Percentiles rank a stretch among this genome's conserved stretches.
Conservation (phyloP, 1,140 invertebrate species). For the Papilio helenus region DNA sequence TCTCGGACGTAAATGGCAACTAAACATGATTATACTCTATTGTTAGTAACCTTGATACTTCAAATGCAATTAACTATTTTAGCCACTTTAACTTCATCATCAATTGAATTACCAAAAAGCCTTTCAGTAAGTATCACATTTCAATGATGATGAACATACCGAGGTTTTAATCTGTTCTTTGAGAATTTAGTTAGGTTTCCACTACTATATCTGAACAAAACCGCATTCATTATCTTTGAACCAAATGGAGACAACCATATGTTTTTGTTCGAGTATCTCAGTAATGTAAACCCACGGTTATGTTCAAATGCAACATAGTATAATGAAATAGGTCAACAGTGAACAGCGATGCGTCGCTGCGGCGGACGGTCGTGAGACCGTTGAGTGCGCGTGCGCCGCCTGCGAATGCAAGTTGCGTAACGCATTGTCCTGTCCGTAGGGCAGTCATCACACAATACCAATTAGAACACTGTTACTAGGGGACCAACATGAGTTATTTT, state of each 20-base stretch:
- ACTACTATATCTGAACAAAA: no score
- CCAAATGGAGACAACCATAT: no score
- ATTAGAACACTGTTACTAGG: slow-evolving; percentile 47
- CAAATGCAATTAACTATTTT: slow-evolving; percentile 4
- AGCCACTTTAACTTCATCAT: no score
- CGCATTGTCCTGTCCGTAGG: slow-evolving; percentile 61
- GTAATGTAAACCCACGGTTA: background rate
- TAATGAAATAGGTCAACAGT: slow-evolving; percentile 69
- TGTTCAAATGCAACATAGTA: slow-evolving; percentile 35
- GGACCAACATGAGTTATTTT: background rate
- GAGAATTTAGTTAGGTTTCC: no score
- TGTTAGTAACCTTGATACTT: slow-evolving; percentile 22
- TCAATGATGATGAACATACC: no score
- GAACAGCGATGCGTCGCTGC: slow-evolving; percentile 52
- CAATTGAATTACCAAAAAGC: no score
- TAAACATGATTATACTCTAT: slow-evolving; percentile 3
- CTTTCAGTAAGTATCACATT: no score
- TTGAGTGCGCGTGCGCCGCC: slow-evolving; percentile 66
- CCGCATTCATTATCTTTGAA: no score
- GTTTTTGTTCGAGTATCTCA: no score
- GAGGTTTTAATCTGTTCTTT: no score
- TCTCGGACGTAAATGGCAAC: slow-evolving; percentile 8
- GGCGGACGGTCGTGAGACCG: slow-evolving; percentile 52
- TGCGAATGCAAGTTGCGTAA: slow-evolving; percentile 66
- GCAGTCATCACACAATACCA: slow-evolving; percentile 59